Conservation (phyloP, 2,113 vertebrate genomes). For the Saccopteryx leptura region DNA sequence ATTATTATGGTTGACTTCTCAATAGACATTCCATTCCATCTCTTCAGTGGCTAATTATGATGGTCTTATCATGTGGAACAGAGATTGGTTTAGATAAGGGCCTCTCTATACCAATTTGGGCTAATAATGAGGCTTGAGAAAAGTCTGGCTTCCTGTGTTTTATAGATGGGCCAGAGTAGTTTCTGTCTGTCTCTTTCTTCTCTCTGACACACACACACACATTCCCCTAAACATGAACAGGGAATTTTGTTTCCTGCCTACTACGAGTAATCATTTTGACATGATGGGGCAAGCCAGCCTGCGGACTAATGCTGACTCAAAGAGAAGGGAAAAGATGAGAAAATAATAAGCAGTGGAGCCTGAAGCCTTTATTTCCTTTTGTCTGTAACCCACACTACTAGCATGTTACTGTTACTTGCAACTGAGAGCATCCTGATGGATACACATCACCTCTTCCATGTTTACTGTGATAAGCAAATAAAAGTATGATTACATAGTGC, state of each 20-base stretch:
- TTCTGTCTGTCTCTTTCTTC: neutral
- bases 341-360: neutral
- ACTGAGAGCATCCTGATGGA: neutral
- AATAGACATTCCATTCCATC: neutral
- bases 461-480: neutral
- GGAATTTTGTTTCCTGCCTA: neutral
- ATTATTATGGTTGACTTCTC: neutral
- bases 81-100: neutral
- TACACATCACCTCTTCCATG: neutral
- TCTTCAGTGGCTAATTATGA: neutral
- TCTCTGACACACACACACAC: neutral
- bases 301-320: neutral
- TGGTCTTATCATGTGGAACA: neutral
- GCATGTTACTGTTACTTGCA: neutral
- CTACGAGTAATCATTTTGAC: neutral
- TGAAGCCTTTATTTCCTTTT: neutral
- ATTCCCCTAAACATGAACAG: neutral
- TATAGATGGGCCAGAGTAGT: neutral
- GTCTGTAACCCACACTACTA: neutral
- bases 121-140: constrained; percentile 8
- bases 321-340: neutral
- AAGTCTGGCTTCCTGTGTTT: neutral
- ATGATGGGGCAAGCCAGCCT: neutral
- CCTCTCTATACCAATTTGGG: neutral
- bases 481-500: neutral